Conservation (phyloP, 1,140 invertebrate species). For the Parasteatoda tepidariorum region DNA sequence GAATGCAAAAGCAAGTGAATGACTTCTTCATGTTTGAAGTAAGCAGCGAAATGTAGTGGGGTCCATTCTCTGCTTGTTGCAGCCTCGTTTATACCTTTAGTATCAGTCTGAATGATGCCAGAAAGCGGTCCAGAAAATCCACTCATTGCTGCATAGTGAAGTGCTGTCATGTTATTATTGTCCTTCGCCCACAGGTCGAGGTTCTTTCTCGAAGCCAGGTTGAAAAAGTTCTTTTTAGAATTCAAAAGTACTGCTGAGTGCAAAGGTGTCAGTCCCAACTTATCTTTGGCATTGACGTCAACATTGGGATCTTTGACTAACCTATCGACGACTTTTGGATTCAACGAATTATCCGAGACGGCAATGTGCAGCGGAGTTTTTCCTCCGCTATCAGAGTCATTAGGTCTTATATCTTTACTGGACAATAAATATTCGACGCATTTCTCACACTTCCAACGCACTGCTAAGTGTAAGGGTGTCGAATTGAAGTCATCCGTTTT, state of each 20-base stretch:
- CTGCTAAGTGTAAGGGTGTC: neutral
- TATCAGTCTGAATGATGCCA: neutral
- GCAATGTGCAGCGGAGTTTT: neutral
- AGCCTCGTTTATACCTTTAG: neutral
- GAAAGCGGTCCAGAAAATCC: neutral
- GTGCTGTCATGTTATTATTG: neutral
- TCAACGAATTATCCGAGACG: neutral
- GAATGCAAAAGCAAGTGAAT: neutral
- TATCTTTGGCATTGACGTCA: neutral
- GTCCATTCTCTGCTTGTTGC: neutral
- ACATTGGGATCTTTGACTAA: neutral
- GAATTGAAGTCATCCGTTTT: neutral
- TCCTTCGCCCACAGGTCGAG: neutral
- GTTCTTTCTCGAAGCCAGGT: neutral
- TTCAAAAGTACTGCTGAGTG: neutral
- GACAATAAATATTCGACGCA: neutral
- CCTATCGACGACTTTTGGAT: too few species aligned
- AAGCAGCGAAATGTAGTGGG: neutral
- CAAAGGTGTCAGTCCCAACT: neutral
- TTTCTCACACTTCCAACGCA: neutral
- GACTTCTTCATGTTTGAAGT: neutral
- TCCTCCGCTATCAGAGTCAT: neutral
- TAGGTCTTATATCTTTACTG: neutral
- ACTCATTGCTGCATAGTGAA: neutral
- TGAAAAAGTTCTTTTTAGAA: neutral